Conservation (phyloP, 2,888 invertebrate species). For the Patella depressa region DNA sequence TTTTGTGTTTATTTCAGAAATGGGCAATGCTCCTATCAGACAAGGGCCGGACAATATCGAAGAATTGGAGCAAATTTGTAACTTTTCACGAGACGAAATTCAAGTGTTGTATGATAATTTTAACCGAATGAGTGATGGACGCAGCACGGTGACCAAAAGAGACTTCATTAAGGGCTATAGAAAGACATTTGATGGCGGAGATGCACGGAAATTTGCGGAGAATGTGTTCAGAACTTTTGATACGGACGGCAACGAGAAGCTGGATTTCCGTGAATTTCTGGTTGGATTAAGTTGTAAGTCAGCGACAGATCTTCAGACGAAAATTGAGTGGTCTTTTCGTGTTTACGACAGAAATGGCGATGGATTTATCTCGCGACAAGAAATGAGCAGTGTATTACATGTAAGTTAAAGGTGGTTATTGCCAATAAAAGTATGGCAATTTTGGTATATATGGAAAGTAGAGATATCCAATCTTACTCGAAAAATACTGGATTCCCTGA, state of each 20-base stretch:
- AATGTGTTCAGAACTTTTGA: slow-evolving; percentile 87
- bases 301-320: slow-evolving; percentile 96
- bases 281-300: slow-evolving; percentile 96
- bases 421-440: too few species aligned
- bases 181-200: slow-evolving; percentile 95
- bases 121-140: neutral
- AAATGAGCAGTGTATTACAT: slow-evolving; percentile 98
- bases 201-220: slow-evolving; percentile 93
- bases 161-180: slow-evolving; percentile 98
- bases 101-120: slow-evolving; percentile 7
- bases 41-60: neutral
- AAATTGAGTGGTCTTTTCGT: slow-evolving; percentile 96
- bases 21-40: neutral
- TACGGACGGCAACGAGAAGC: slow-evolving; percentile 94
- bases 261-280: slow-evolving; percentile 95
- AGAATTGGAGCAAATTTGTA: neutral
- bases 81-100: neutral
- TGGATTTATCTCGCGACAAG: slow-evolving; percentile 95
- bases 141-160: neutral
- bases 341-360: slow-evolving; percentile 99
- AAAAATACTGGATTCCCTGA: too few species aligned
- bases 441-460: too few species aligned
- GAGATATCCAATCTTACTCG: too few species aligned
- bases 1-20: neutral
- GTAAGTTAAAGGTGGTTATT: slow-evolving; percentile 68